Percentiles rank a stretch among this genome's conserved stretches.
These are phyloP conservation scores for Dinothrombium tinctorium DNA, from an alignment of 1,140 invertebrate species.

Conservation along the genomic window DNA sequence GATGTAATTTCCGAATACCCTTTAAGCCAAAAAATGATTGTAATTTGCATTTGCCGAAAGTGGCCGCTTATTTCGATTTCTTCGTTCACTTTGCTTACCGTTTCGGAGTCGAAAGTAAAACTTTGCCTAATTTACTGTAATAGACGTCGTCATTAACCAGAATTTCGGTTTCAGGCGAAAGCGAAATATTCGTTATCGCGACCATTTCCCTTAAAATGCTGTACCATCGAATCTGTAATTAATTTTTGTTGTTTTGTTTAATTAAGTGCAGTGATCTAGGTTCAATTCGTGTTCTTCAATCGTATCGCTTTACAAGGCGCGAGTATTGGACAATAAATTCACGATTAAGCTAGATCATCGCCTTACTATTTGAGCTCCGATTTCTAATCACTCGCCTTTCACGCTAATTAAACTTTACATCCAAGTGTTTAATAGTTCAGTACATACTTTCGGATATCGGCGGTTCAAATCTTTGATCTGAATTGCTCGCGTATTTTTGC, in stretches of 20 bases:
- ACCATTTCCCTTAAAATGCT: background rate
- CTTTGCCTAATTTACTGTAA: background rate
- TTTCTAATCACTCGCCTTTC: too few relatives aligned
- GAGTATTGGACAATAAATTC: background rate
- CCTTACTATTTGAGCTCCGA: too few relatives aligned
- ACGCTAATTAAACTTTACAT: too few relatives aligned
- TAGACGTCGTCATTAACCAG: background rate
- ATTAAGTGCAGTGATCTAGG: too few relatives aligned
- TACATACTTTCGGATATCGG: background rate
- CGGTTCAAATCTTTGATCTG: background rate
- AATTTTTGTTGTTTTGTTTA: too few relatives aligned
- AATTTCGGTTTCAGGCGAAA: background rate
- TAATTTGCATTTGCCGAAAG: background rate
- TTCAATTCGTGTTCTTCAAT: too few relatives aligned
- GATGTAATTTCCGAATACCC: constrained; percentile 20
- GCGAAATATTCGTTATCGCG: background rate
- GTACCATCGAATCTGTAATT: background rate
- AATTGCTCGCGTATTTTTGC: background rate
- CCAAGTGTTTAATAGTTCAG: too few relatives aligned
- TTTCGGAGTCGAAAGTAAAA: background rate
- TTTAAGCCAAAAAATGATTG: background rate
- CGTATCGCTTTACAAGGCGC: too few relatives aligned
- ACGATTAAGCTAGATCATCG: background rate
- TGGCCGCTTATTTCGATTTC: background rate
- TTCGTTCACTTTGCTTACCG: background rate